Base-by-base conservation (phyloP, 2,888 invertebrate genomes). In the Macroteleia sp. region DNA sequence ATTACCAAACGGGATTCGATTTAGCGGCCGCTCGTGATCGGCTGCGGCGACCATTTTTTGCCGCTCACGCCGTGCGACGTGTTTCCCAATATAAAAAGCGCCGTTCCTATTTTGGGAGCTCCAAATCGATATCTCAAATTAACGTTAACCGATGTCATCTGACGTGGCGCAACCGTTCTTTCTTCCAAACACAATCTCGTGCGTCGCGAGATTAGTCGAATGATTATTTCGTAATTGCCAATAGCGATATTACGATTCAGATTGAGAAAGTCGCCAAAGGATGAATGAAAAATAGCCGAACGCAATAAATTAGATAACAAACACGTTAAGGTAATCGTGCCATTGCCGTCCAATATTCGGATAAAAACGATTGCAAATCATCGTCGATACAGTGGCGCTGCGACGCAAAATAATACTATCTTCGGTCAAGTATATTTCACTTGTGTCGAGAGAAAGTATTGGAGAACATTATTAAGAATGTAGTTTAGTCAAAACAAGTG, bases 61-160 rank as follows among this genome's bases (percentile, higher is more conserved):
- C 54, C 39, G 54, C 54, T 54, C 39, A 39, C 39, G 54, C 54
- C 39, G 54, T 39, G 39, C 56, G 42, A 56, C 42, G 56, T 14
- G 56, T 56, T 56, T 56, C 56, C 41, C 41, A 56, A 56, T 42
- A 56, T 28, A 28, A 41, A 56, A 42, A 56, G 56, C 4, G 39
- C 36, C 39, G 54, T 39, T 54, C 54, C 56, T 56, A 56, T 56
- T 56, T 56, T 42, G 41, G 56, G 42, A 56, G 41, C 25, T 14
- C 48, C 48, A 17, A 56, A 56, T 41, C 56, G 34, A 41, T 56
- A 41, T 4, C 56, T 25, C 41, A 41, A 39, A 54, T 54, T 41
- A 41, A 41, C 56, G 56, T 41, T 54, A 28, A 41, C 56, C 56
- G 56, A 56, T 56, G 56, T 56, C 56, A 41, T 56, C 41, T 36